phyloP scores from a whole-genome alignment of 2,888 invertebrate species.

The Nemoura dubitans region DNA sequence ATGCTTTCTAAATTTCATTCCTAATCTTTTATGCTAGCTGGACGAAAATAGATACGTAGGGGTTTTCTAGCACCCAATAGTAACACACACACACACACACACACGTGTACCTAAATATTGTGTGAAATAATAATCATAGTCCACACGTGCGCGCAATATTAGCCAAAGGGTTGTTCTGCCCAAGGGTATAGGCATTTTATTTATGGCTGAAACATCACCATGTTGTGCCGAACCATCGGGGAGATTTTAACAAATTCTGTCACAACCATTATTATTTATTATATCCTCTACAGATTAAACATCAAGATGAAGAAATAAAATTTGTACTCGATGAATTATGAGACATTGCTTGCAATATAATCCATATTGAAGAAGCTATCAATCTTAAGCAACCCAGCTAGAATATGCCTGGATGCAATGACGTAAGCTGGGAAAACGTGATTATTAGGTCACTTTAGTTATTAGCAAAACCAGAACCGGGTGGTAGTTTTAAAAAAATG shows the following conservation, averaged over 20 bases:
- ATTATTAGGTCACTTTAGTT: not conserved
- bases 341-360: not conserved
- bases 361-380: not conserved
- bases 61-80: not conserved
- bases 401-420: not conserved
- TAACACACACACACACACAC: not conserved
- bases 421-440: not conserved
- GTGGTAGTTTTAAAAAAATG: not conserved
- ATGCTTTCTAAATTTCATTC: not conserved
- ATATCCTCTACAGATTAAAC: not conserved
- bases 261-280: not conserved
- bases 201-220: not conserved
- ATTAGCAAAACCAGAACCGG: not conserved
- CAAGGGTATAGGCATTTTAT: not conserved
- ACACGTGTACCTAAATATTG: not conserved
- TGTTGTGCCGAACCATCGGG: too few relatives aligned
- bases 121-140: not conserved
- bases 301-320: slow-evolving; percentile 4
- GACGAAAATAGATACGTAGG: not conserved
- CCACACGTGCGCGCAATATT: not conserved
- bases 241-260: not conserved
- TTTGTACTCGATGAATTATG: not conserved
- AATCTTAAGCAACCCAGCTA: not conserved
- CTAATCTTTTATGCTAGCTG: not conserved
- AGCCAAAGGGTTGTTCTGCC: not conserved